These are phyloP conservation scores for Mimas tiliae DNA, from an alignment of 2,888 invertebrate genomes.

Conservation along the genomic window DNA sequence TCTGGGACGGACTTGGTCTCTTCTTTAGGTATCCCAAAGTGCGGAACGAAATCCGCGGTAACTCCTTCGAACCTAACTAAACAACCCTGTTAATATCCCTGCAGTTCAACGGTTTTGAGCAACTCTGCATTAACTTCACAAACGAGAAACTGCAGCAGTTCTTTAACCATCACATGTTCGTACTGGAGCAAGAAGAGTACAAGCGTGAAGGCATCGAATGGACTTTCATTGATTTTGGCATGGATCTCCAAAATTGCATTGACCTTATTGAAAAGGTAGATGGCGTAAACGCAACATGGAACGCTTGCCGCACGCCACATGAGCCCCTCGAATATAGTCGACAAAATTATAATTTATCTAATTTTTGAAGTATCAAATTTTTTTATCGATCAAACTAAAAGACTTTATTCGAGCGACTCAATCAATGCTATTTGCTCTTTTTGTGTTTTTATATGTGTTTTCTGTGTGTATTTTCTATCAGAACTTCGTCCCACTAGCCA, in stretches of 20 bases:
- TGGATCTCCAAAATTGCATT: conserved; percentile 98
- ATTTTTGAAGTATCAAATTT: conserved; percentile 29
- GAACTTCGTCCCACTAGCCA: conserved; percentile 35
- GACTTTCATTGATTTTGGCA: conserved; percentile 99
- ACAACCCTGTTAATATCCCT: conserved; percentile 77
- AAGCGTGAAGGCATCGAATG: conserved; percentile 97
- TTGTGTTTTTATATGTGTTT: conserved; percentile 66
- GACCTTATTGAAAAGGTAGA: conserved; percentile 97
- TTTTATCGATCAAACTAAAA: conserved; percentile 35
- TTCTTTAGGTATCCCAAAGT: conserved; percentile 35
- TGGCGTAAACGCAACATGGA: conserved; percentile 81
- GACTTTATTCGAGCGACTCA: conserved; percentile 62
- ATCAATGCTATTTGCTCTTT: conserved; percentile 71
- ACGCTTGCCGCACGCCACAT: conserved; percentile 81
- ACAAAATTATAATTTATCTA: conserved; percentile 34
- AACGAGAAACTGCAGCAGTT: conserved; percentile 99
- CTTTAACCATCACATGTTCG: conserved; percentile 99
- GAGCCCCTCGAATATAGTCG: conserved; percentile 62
- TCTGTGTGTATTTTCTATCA: conserved; percentile 58
- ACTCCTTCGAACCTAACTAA: conserved; percentile 56
- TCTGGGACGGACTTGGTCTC: conserved; percentile 43
- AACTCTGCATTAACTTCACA: conserved; percentile 99
- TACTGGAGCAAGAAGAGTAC: conserved; percentile 98
- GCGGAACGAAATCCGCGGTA: conserved; percentile 78
- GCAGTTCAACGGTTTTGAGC: conserved; percentile 98